Evolutionary conservation across 1,140 invertebrate genomes (phyloP).

Genomic region (Caenorhabditis tropicalis): DNA sequence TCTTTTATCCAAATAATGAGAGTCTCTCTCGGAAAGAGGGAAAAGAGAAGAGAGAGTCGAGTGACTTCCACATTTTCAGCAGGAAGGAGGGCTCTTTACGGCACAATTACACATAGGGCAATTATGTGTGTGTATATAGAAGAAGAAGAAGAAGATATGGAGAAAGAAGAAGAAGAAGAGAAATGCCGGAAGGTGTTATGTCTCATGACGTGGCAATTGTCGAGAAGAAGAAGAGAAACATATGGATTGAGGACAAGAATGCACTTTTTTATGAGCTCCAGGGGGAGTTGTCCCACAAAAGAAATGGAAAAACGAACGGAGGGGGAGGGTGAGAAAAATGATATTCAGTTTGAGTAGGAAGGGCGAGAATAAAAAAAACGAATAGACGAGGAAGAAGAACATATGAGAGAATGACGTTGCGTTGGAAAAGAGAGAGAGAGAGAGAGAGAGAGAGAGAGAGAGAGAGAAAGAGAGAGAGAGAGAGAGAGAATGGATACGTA

Average conservation of each 20-base stretch:
- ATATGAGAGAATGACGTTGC: constrained; percentile 28
- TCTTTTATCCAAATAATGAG: constrained; percentile 13
- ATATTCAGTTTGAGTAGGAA: constrained; percentile 9
- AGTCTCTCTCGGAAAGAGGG: constrained; percentile 11
- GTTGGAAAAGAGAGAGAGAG: too few relatives aligned
- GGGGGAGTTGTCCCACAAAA: not conserved
- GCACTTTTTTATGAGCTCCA: constrained; percentile 34
- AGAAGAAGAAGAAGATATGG: not conserved
- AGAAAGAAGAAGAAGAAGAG: not conserved
- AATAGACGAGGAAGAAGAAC: not conserved
- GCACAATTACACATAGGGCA: constrained; percentile 37
- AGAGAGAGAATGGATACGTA: too few relatives aligned
- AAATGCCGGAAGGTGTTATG: constrained; percentile 1
- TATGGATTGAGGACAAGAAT: constrained; percentile 22
- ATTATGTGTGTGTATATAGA: not conserved
- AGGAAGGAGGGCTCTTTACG: not conserved
- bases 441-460: too few relatives aligned
- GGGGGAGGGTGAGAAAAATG: constrained; percentile 1
- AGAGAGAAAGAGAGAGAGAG: too few relatives aligned
- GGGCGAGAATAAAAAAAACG: not conserved
- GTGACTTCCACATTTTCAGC: constrained; percentile 5
- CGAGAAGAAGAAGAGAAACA: not conserved
- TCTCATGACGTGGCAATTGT: not conserved
- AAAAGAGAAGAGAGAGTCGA: too few relatives aligned
- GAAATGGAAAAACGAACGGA: not conserved